These are phyloP conservation scores for Scelioninae gen. 2 DNA, from an alignment of 2,888 invertebrate genomes.

Conservation along the genomic window DNA sequence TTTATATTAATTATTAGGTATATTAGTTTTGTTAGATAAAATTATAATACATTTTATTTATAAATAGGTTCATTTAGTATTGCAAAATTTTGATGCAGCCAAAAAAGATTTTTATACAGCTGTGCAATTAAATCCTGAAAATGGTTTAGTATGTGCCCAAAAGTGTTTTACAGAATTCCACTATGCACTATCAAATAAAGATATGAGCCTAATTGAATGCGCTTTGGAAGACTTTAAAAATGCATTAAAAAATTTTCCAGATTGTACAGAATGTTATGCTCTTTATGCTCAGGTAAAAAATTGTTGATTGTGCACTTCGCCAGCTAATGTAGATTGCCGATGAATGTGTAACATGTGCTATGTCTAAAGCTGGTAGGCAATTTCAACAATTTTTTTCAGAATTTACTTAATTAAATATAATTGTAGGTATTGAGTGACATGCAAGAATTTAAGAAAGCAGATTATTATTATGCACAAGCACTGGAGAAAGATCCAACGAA, in stretches of 20 bases:
- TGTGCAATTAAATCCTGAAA: slow-evolving; percentile 87
- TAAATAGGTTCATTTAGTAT: slow-evolving; percentile 84
- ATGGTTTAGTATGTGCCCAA: slow-evolving; percentile 91
- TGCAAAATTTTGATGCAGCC: slow-evolving; percentile 89
- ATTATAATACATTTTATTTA: too few relatives aligned
- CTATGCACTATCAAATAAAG: slow-evolving; percentile 79
- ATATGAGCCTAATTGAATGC: slow-evolving; percentile 79
- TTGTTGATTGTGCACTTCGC: too few relatives aligned
- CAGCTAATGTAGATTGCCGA: too few relatives aligned
- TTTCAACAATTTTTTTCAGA: too few relatives aligned
- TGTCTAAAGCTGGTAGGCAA: too few relatives aligned
- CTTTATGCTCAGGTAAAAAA: slow-evolving; percentile 89
- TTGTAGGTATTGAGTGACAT: slow-evolving; percentile 86
- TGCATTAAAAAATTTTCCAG: slow-evolving; percentile 87
- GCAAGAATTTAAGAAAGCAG: slow-evolving; percentile 88
- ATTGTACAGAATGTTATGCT: slow-evolving; percentile 90
- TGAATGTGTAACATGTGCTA: too few relatives aligned
- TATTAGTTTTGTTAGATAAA: too few relatives aligned
- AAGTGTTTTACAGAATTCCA: slow-evolving; percentile 93
- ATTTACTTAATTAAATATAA: too few relatives aligned
- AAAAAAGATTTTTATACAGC: slow-evolving; percentile 89
- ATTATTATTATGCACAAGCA: slow-evolving; percentile 87
- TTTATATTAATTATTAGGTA: too few relatives aligned
- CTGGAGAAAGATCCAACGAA: slow-evolving; percentile 88
- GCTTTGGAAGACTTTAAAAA: slow-evolving; percentile 85